Conservation (phyloP, 1,140 invertebrate genomes). For the Drosophila murphyi region DNA sequence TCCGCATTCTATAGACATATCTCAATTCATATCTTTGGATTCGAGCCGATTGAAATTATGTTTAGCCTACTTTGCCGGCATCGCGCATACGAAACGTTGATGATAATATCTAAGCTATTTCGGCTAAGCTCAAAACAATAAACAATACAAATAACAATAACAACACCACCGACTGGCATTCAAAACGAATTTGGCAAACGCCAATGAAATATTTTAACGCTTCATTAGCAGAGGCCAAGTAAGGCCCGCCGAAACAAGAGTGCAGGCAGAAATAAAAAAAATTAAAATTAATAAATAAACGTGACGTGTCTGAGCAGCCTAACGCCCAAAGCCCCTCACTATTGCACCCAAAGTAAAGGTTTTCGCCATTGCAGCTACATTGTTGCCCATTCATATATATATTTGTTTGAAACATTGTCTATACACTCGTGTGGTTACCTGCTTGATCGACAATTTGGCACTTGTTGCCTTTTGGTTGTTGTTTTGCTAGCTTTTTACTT, state of each 20-base stretch:
- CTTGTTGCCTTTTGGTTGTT: constrained; percentile 53
- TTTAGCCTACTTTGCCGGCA: background rate
- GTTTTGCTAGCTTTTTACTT: constrained; percentile 23
- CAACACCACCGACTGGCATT: constrained; percentile 25
- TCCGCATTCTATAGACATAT: background rate
- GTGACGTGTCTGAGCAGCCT: constrained; percentile 49
- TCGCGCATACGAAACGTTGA: constrained; percentile 49
- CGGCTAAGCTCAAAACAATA: constrained; percentile 2
- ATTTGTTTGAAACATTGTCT: background rate
- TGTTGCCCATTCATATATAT: constrained; percentile 2
- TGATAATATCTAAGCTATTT: background rate
- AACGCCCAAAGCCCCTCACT: background rate
- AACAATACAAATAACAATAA: constrained; percentile 16
- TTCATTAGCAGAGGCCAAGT: constrained; percentile 31
- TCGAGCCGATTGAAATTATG: background rate
- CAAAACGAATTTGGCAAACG: constrained; percentile 20
- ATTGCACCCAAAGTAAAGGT: background rate
- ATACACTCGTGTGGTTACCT: constrained; percentile 44
- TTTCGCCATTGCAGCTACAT: constrained; percentile 6
- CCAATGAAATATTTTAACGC: constrained; percentile 18
- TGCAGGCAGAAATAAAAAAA: background rate
- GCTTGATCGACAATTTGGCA: constrained; percentile 75
- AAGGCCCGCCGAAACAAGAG: background rate
- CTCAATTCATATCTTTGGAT: background rate
- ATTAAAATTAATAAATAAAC: constrained; percentile 16